Evolutionary conservation across 2,113 vertebrate species (phyloP), one percentile per base, ranked within the genome.

Genomic region (Tympanuchus pallidicinctus): DNA sequence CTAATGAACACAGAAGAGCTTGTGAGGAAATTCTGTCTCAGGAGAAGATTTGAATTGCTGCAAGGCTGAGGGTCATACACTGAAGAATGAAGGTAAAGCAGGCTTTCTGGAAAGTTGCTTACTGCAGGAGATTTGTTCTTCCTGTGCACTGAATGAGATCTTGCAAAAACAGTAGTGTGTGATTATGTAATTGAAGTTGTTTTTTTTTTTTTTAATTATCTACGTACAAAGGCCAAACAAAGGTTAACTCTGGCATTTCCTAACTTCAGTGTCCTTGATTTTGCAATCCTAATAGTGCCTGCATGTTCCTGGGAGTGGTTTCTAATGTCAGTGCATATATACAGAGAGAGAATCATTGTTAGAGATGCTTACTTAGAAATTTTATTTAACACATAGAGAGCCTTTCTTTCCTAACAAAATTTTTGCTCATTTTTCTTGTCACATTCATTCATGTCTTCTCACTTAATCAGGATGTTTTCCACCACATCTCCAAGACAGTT

Each of bases 161-260:
- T 87, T 94, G 74, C 64, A 93, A 65, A 94, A 96, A 76, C 20
- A 22, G 71, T 86, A 86, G 82, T 64, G 36, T 56, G 42, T 82
- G 71, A 86, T 93, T 95, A 93, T 95, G 79, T 80, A 95, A 91
- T 72, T 92, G 61, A 94, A 77, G 61, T 34, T 32, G 82, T 59
- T 34, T 59, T 59, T 54, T 59, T 59, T 56, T 56, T 30, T 93
- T 83, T 52, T 56, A 89, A 87, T 86, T 91, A 92, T 94, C 69
- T 93, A 9, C 85, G 72, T 47, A 43, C 64, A 86, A 92, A 90
- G 91, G 94, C 91, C 90, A 86, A 78, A 90, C 72, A 20, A 93
- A 96, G 92, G 96, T 94, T 92, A 96, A 82, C 70, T 95, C 69
- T 78, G 93, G 93, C 36, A 96, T 93, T 96, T 97, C 96, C 95